Conservation (phyloP, 23 tunicate genomes). For the Styela plicata region DNA sequence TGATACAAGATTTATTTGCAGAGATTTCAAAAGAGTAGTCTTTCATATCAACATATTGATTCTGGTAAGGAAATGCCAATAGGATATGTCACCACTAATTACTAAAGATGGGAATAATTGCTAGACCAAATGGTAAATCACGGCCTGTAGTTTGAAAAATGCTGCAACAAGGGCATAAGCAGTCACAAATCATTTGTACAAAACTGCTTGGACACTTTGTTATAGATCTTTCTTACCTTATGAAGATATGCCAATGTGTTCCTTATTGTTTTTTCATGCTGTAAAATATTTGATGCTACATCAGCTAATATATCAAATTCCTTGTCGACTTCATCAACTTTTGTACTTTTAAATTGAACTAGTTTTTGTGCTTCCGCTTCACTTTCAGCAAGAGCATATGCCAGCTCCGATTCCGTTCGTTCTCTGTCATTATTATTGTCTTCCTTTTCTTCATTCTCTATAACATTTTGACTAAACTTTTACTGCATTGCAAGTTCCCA, state of each 20-base stretch:
- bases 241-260: background rate
- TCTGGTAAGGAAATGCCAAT: too few species aligned
- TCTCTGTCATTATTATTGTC: background rate
- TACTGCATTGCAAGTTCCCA: too few species aligned
- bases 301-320: slow-evolving; percentile 5
- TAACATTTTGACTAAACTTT: too few species aligned
- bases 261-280: slow-evolving; percentile 1
- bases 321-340: slow-evolving; percentile 6
- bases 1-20: too few species aligned
- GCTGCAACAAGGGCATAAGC: too few species aligned
- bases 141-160: too few species aligned
- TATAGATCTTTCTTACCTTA: background rate
- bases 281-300: background rate
- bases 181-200: background rate
- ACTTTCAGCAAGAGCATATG: background rate
- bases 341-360: slow-evolving; percentile 12
- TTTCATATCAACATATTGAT: too few species aligned
- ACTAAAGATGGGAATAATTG: too few species aligned
- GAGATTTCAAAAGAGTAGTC: too few species aligned
- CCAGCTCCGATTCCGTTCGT: background rate
- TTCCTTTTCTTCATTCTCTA: background rate
- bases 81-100: too few species aligned
- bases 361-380: slow-evolving; percentile 3
- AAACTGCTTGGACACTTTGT: background rate
- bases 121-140: too few species aligned